These are phyloP conservation scores for Poecile montanus DNA, from an alignment of 2,797 vertebrate genomes.

Conservation along the genomic window DNA sequence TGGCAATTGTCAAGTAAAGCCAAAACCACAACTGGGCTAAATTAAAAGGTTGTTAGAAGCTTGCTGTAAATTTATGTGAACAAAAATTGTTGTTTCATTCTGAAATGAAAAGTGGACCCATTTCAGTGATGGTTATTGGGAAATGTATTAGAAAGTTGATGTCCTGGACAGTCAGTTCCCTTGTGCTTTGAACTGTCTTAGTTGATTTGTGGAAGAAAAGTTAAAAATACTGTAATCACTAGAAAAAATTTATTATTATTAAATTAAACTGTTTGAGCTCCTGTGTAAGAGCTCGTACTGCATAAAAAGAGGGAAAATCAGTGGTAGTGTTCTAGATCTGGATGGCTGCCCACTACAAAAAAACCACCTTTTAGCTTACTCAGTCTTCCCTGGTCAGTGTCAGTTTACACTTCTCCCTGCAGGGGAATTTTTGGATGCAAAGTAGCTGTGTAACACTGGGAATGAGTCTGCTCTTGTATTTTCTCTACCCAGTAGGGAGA, in stretches of 20 bases:
- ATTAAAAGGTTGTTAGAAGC: background rate
- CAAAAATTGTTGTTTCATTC: background rate
- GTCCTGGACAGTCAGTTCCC: background rate
- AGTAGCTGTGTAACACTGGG: rapidly evolving
- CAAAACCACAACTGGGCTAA: background rate
- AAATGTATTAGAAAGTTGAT: background rate
- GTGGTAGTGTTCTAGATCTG: background rate
- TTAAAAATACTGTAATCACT: background rate
- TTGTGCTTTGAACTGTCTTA: background rate
- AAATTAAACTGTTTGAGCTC: background rate
- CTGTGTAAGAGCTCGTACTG: background rate
- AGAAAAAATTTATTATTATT: background rate
- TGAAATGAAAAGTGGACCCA: background rate
- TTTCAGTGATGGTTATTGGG: background rate
- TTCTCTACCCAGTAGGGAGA: background rate
- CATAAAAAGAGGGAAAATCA: background rate
- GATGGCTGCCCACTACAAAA: background rate
- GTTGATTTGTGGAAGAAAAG: background rate
- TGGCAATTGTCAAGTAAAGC: background rate
- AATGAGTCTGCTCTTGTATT: background rate
- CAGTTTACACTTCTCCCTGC: background rate
- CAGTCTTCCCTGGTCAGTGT: background rate
- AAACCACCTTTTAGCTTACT: background rate
- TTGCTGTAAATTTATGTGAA: background rate
- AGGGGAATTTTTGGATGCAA: background rate